Conservation (phyloP, 1,140 invertebrate species). For the Parapsyche elsis region DNA sequence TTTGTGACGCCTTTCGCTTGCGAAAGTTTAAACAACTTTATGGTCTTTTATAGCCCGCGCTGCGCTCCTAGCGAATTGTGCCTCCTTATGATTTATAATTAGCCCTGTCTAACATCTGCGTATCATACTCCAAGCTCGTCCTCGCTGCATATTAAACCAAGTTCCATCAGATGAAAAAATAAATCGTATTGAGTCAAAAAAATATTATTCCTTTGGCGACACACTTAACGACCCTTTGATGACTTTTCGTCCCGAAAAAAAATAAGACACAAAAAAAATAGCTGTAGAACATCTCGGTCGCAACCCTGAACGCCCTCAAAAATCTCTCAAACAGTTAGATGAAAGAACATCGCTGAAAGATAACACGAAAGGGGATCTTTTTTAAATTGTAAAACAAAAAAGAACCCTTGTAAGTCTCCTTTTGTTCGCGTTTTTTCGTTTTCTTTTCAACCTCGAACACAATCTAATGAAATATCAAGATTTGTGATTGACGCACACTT, state of each 20-base stretch:
- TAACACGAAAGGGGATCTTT: not conserved
- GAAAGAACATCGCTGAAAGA: not conserved
- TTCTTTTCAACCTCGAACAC: no score
- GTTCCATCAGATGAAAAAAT: no score
- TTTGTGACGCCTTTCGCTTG: constrained; percentile 44
- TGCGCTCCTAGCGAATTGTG: constrained; percentile 20
- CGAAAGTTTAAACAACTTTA: constrained; percentile 46
- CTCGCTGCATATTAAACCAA: no score
- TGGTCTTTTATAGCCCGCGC: constrained; percentile 33
- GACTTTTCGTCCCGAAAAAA: not conserved
- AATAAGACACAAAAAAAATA: not conserved
- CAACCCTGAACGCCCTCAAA: not conserved
- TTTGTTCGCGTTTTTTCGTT: no score
- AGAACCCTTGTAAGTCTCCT: no score
- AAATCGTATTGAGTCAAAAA: no score
- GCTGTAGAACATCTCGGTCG: no score
- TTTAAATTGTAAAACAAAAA: no score
- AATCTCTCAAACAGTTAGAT: not conserved
- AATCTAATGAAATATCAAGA: no score
- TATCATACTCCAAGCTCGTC: not conserved
- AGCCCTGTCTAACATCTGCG: constrained; percentile 13
- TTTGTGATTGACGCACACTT: no score
- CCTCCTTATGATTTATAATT: constrained; percentile 51
- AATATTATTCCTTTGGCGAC: not conserved
- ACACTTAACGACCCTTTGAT: constrained; percentile 3